Evolutionary conservation across 2,113 vertebrate genomes (phyloP), one percentile per base, ranked within the genome.

Genomic region (Sander lucioperca): DNA sequence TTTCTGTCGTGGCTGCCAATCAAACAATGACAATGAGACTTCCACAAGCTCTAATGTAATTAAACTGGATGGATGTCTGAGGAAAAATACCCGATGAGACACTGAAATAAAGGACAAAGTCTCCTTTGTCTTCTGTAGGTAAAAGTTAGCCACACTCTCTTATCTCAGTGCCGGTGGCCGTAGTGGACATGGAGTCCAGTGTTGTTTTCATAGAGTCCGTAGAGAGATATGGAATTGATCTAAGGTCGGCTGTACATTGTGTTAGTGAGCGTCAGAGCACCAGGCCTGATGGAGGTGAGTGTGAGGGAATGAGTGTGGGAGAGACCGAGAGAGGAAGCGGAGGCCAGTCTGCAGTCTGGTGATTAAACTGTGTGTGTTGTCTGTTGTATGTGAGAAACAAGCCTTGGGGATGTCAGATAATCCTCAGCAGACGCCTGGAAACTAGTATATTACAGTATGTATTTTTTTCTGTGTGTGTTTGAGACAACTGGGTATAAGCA

Each of bases 281-380:
- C 74, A 5, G 74, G 74, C 67, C 64, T 51, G 71, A 47, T 70
- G 67, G 74, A 87, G 65, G 71, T 36, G 11, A 39, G 70, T 64
- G 79, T 51, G 62, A 74, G 63, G 23, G 74, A 74, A 73, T 51
- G 76, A 80, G 39, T 77, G 89, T 86, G 82, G 77, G 72, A 87
- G 58, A 81, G 77, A 79, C 39, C 0, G 33, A 16, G 69, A 71
- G 84, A 87, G 89, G 89, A 88, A 90, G 78, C 86, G 73, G 80
- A 77, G 63, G 72, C 71, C 69, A 2, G 84, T 19, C 74, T 92
- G 90, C 77, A 89, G 68, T 88, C 88, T 87, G 71, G 62, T 86
- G 89, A 93, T 93, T 92, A 92, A 78, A 80, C 3, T 19, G 4
- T 15, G 0, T 48, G 50, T 63, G 65, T 47, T 71, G 57, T 51